phyloP scores from a whole-genome alignment of 1,140 invertebrate species.

The Dreissena polymorpha region DNA sequence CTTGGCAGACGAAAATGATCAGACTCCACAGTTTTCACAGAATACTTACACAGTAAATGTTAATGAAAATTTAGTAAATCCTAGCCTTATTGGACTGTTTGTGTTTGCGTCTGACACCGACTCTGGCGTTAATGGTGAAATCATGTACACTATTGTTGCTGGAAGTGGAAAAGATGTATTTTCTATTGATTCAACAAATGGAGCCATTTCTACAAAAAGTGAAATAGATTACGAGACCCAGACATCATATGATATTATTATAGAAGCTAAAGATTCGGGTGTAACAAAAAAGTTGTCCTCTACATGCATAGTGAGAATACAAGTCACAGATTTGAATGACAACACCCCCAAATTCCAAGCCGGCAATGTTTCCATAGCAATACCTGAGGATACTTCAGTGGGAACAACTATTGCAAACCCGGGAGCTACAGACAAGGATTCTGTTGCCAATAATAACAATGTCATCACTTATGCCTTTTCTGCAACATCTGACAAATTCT shows the following conservation, averaged over 20 bases:
- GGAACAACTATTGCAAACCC: conserved; percentile 28
- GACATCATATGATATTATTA: conserved; percentile 45
- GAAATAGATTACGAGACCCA: conserved; percentile 51
- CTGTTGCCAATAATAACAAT: conserved; percentile 43
- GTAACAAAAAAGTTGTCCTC: conserved; percentile 10
- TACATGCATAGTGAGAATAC: conserved; percentile 51
- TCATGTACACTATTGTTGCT: conserved; percentile 47
- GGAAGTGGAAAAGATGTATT: conserved; percentile 51
- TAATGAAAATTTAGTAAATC: conserved; percentile 42
- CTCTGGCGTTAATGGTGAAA: conserved; percentile 57
- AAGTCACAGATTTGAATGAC: conserved; percentile 52
- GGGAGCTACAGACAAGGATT: conserved; percentile 44
- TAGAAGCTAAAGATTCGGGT: conserved; percentile 50
- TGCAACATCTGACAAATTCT: conserved; percentile 25
- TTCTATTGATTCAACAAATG: conserved; percentile 28
- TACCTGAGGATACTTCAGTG: conserved; percentile 31
- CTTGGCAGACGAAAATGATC: conserved; percentile 91
- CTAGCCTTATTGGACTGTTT: conserved; percentile 6
- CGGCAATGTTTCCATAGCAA: conserved; percentile 32
- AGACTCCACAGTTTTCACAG: conserved; percentile 59
- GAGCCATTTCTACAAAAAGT: conserved; percentile 24
- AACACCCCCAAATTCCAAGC: conserved; percentile 43
- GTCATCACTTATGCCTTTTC: conserved; percentile 27
- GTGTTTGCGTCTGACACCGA: conserved; percentile 57
- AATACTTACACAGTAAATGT: conserved; percentile 42